These are phyloP conservation scores for Rhopalosiphum maidis DNA, from an alignment of 1,140 invertebrate species.

Conservation along the genomic window DNA sequence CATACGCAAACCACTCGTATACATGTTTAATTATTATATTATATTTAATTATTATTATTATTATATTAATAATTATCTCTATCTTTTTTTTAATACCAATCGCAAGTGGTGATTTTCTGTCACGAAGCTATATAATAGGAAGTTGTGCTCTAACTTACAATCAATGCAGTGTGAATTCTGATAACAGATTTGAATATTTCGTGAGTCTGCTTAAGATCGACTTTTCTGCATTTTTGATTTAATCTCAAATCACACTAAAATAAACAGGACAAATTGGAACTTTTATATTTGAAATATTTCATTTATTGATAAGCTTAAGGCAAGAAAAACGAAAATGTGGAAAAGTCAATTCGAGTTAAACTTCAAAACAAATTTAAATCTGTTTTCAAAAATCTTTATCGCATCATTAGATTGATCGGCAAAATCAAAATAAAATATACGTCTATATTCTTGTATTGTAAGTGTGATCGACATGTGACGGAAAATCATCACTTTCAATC, in stretches of 20 bases:
- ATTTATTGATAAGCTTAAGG: background rate
- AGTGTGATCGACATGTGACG: background rate
- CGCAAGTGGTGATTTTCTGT: background rate
- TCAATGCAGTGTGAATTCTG: background rate
- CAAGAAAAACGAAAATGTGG: background rate
- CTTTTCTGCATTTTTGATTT: background rate
- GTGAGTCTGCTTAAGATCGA: background rate
- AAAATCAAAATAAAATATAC: background rate
- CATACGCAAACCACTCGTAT: background rate
- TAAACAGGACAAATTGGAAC: background rate
- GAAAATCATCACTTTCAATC: background rate
- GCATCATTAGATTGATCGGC: background rate
- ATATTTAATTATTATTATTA: too few relatives aligned
- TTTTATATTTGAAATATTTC: background rate
- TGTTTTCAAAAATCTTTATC: background rate
- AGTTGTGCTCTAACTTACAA: background rate
- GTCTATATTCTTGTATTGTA: background rate
- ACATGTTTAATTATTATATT: background rate
- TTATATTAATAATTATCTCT: background rate
- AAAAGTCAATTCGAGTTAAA: background rate
- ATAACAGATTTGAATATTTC: background rate
- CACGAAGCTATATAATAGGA: background rate
- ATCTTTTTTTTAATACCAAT: background rate
- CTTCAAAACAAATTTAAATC: background rate
- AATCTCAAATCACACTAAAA: background rate